Evolutionary conservation across 2,888 invertebrate species (phyloP), one percentile per base, ranked within the genome.

Genomic region (Cabera pusaria): DNA sequence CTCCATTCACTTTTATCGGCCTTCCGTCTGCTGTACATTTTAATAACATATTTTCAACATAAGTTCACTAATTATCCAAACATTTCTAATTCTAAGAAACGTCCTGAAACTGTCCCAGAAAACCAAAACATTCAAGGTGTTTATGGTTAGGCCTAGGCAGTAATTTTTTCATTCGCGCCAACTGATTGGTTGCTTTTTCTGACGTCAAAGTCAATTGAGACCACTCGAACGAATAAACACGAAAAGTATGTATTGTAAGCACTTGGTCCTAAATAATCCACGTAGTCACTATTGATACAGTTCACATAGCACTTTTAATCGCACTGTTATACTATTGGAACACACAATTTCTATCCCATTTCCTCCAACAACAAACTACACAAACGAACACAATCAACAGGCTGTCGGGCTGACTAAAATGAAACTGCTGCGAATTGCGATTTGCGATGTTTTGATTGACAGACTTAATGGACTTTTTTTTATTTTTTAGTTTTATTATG

Each of bases 21-120:
- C 85, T 79, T 59, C 88, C 88, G 68, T 88, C 88, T 48, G 87
- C 84, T 56, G 87, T 86, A 59, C 87, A 88, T 87, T 88, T 88
- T 63, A 88, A 74, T 63, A 88, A 71, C 88, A 88, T 88, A 76
- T 66, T 84, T 81, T 60, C 55, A 65, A 60, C 60, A 64, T 60
- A 61, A 52, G 60, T 68, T 74, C 79, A 79, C 72, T 72, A 66
- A 72, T 73, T 73, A 73, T 75, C 78, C 63, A 58, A 74, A 69
- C 68, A 72, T 59, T 54, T 66, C 64, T 63, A 53, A 52, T 52
- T 50, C 45, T 51, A 43, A 56, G 61, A 59, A 58, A 66, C 56
- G 65, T 62, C 72, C 65, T 57, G 61, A 59, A 58, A 66, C 56
- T 65, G 63, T 72, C 65, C 64, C 49, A 56, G 49, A 61, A 61